These are phyloP conservation scores for Bombus pyrosoma DNA, from an alignment of 1,140 invertebrate species.

Conservation along the genomic window DNA sequence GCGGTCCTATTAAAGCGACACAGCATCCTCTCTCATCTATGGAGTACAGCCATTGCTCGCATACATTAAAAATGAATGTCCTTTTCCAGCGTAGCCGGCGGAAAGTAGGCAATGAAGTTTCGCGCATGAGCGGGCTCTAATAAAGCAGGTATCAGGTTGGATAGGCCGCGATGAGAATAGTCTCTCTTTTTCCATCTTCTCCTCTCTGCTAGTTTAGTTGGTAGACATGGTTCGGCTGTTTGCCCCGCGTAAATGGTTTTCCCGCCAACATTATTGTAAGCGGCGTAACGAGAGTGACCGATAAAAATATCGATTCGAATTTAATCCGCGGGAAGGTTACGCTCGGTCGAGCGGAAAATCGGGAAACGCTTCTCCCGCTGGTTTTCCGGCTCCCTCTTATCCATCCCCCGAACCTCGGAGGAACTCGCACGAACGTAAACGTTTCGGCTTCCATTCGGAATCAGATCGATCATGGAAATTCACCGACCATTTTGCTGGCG, in stretches of 20 bases:
- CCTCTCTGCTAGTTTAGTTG: too few relatives aligned
- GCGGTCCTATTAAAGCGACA: constrained; percentile 12
- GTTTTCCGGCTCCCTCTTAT: constrained; percentile 38
- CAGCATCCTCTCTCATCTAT: not conserved
- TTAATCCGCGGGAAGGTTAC: constrained; percentile 52
- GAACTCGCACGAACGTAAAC: constrained; percentile 19
- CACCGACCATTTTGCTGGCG: not conserved
- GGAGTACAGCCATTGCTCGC: constrained; percentile 18
- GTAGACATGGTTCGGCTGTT: not conserved
- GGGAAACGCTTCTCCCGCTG: constrained; percentile 41
- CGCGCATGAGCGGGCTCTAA: constrained; percentile 52
- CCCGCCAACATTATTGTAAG: constrained; percentile 38
- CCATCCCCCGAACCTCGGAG: not conserved
- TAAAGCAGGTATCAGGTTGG: constrained; percentile 67
- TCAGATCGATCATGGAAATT: constrained; percentile 27
- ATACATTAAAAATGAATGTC: constrained; percentile 44
- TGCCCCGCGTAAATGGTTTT: constrained; percentile 13
- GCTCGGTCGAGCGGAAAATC: constrained; percentile 53
- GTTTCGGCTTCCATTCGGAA: constrained; percentile 5
- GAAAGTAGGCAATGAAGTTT: constrained; percentile 49
- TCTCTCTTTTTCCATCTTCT: not conserved
- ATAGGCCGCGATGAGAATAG: constrained; percentile 16
- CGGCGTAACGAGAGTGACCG: constrained; percentile 51
- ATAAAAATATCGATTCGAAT: constrained; percentile 65
- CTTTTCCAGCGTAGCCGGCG: not conserved